Percentiles rank a stretch among this genome's conserved stretches.
phyloP scores from a whole-genome alignment of 2,797 vertebrate genomes.

The Macrochelys suwanniensis region DNA sequence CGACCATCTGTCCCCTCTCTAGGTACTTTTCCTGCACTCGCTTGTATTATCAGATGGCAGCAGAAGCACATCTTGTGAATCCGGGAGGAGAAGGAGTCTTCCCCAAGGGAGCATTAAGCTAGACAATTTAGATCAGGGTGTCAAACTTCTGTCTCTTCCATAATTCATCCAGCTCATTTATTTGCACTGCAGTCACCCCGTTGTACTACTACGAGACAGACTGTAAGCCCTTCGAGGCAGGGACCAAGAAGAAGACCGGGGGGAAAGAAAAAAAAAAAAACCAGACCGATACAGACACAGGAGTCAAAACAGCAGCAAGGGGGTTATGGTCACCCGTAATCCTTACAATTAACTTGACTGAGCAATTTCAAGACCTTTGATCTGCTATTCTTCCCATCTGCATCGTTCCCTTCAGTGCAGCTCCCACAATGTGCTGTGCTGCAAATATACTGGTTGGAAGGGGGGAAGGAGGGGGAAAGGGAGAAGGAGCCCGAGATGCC shows the following conservation, averaged over 20 bases:
- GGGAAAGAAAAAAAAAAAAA: neutral
- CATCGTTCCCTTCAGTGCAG: rapidly evolving
- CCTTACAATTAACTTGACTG: neutral
- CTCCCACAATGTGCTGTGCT: neutral
- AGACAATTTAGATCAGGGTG: neutral
- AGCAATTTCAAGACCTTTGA: neutral
- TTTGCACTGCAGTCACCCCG: neutral
- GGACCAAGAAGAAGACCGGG: neutral
- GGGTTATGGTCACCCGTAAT: neutral
- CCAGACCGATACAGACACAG: neutral
- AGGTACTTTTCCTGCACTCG: neutral
- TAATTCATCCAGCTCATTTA: neutral
- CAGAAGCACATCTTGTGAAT: neutral
- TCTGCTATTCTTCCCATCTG: neutral
- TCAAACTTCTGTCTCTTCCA: neutral
- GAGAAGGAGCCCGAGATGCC: neutral
- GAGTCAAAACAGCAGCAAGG: neutral
- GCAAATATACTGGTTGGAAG: neutral
- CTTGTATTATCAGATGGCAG: neutral
- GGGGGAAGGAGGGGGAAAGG: neutral
- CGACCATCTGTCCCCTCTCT: neutral
- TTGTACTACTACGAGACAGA: rapidly evolving
- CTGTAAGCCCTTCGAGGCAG: neutral
- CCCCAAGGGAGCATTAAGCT: neutral
- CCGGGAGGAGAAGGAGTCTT: neutral